Percentiles rank a stretch among this genome's conserved stretches.
These are phyloP conservation scores for Ormyrus pomaceus DNA, from an alignment of 2,888 invertebrate species.

Conservation along the genomic window DNA sequence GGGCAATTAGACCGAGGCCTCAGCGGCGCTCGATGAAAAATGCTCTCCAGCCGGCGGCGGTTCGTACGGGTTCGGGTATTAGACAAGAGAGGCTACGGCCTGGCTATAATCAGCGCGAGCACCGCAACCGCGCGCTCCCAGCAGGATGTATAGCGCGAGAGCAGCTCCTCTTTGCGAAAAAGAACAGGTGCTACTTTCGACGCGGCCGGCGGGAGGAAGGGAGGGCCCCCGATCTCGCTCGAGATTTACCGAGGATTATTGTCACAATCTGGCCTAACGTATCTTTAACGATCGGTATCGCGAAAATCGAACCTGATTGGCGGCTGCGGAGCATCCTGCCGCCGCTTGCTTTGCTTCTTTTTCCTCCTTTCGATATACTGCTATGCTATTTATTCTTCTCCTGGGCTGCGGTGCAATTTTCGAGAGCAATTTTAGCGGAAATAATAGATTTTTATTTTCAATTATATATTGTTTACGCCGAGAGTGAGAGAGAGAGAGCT, in stretches of 20 bases:
- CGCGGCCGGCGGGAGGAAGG: neutral
- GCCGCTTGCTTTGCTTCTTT: neutral
- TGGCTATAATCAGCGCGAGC: constrained; percentile 58
- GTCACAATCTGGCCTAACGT: constrained; percentile 17
- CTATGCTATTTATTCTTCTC: constrained; percentile 33
- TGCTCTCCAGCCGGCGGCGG: neutral
- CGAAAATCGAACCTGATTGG: constrained; percentile 31
- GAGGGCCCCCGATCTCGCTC: neutral
- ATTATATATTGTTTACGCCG: constrained; percentile 24
- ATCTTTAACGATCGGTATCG: constrained; percentile 40
- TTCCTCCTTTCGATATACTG: neutral
- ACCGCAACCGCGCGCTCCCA: constrained; percentile 34
- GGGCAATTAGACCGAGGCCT: constrained; percentile 16
- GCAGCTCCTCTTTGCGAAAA: neutral
- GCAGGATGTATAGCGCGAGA: constrained; percentile 26
- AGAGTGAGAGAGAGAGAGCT: too few species aligned
- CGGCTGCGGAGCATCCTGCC: neutral
- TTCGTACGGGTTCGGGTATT: constrained; percentile 27
- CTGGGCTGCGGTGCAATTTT: constrained; percentile 8
- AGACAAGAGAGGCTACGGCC: constrained; percentile 59
- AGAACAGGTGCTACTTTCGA: constrained; percentile 39
- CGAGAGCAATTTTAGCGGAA: constrained; percentile 16
- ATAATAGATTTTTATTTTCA: constrained; percentile 38
- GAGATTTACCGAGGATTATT: constrained; percentile 43
- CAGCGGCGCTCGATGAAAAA: neutral